These are phyloP conservation scores for Drosophila jambulina DNA, from an alignment of 1,140 invertebrate species.

Conservation along the genomic window DNA sequence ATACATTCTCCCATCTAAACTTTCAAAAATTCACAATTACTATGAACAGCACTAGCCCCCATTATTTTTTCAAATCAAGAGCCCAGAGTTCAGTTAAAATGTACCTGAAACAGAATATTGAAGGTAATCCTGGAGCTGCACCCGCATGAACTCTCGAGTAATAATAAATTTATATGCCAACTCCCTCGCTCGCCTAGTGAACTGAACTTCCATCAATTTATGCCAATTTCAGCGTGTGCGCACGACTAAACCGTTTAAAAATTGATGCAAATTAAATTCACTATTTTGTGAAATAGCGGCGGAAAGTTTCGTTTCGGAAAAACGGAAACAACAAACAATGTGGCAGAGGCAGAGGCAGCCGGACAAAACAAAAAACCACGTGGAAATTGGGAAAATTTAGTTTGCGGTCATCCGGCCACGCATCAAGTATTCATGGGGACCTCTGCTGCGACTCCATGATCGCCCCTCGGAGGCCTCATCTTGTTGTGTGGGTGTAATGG, in stretches of 20 bases:
- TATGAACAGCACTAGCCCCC: no score
- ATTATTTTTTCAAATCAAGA: not conserved
- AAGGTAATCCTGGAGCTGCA: conserved; percentile 9
- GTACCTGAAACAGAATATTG: not conserved
- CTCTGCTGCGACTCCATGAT: conserved; percentile 17
- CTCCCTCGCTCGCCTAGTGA: conserved; percentile 12
- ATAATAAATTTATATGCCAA: conserved; percentile 45
- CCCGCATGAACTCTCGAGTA: not conserved
- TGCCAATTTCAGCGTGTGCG: conserved; percentile 44
- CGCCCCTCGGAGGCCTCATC: conserved; percentile 39
- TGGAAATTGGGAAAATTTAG: conserved; percentile 49
- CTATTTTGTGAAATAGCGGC: conserved; percentile 35
- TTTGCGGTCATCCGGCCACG: conserved; percentile 34
- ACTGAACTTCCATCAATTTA: conserved; percentile 42
- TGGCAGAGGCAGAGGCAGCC: not conserved
- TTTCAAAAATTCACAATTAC: not conserved
- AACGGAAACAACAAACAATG: conserved; percentile 37
- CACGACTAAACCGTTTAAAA: conserved; percentile 50
- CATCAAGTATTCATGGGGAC: conserved; percentile 47
- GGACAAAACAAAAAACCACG: conserved; percentile 29
- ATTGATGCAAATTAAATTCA: conserved; percentile 54
- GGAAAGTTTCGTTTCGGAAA: conserved; percentile 13
- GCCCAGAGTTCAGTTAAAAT: not conserved
- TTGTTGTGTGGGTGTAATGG: conserved; percentile 23
- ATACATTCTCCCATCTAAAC: not conserved